Percentiles rank a stretch among this genome's conserved stretches.
phyloP scores from a whole-genome alignment of 2,888 invertebrate genomes.

The Charanyca ferruginea region DNA sequence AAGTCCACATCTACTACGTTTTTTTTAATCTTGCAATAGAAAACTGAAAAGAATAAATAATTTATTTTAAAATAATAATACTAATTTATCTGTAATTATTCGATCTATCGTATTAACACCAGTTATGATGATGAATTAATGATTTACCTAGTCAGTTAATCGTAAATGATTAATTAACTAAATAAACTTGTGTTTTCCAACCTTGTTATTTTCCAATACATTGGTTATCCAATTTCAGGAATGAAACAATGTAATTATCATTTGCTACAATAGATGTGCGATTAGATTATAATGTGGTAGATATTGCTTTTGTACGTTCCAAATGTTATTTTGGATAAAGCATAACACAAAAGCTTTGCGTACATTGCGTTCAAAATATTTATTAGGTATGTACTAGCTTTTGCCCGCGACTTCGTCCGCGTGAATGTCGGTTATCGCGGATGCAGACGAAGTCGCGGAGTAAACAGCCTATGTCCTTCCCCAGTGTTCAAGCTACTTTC shows the following conservation, averaged over 20 bases:
- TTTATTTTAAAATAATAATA: no score
- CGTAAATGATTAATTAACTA: conserved; percentile 50
- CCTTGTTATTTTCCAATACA: conserved; percentile 47
- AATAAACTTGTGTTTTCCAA: conserved; percentile 53
- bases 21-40: no score
- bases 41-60: no score
- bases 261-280: conserved; percentile 55
- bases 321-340: conserved; percentile 26
- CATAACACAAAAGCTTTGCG: not conserved
- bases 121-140: not conserved
- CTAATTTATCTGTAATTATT: no score
- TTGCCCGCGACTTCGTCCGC: no score
- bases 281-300: conserved; percentile 50
- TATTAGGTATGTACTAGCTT: no score
- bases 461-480: no score
- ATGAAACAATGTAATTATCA: conserved; percentile 60
- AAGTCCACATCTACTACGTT: no score
- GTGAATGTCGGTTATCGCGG: no score
- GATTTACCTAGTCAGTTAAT: conserved; percentile 11
- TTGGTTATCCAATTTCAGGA: conserved; percentile 57
- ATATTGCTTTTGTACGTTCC: conserved; percentile 44
- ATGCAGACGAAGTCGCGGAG: no score
- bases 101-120: no score
- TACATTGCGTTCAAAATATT: not conserved
- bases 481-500: no score